Conservation (phyloP, 2,113 vertebrate genomes). For the Panthera leo region DNA sequence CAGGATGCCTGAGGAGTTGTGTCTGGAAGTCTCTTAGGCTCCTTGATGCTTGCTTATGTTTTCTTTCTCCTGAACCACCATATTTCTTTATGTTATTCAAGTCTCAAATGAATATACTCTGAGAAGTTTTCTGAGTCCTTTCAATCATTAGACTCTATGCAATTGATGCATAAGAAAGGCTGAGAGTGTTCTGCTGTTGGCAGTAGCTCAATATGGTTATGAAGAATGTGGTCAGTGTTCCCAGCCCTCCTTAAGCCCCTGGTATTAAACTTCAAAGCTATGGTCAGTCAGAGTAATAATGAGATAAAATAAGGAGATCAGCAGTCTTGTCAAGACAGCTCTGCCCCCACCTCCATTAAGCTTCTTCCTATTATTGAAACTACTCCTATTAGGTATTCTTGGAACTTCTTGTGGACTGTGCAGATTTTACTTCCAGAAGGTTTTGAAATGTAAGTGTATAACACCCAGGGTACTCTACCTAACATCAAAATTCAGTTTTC, state of each 20-base stretch:
- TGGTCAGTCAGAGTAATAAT: not conserved
- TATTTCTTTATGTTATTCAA: not conserved
- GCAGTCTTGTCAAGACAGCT: not conserved
- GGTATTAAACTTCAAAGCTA: not conserved
- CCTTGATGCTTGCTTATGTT: not conserved
- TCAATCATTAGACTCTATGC: too few species aligned
- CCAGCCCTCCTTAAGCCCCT: not conserved
- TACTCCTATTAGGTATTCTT: not conserved
- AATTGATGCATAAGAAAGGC: not conserved
- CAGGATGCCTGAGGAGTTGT: not conserved
- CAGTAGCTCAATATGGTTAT: not conserved
- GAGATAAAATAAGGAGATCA: not conserved
- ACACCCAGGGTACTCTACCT: not conserved
- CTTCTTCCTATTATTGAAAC: not conserved
- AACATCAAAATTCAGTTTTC: not conserved
- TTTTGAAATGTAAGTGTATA: not conserved
- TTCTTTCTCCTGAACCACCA: not conserved
- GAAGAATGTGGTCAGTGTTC: not conserved
- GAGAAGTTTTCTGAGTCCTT: not conserved
- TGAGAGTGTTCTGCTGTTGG: not conserved
- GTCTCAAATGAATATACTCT: not conserved
- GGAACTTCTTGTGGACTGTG: not conserved
- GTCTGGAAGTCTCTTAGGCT: not conserved
- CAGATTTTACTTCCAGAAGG: not conserved
- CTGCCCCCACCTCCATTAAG: not conserved